Evolutionary conservation across 2,888 invertebrate species (phyloP), one percentile per base, ranked within the genome.

Genomic region (Cantharis flavilabris): DNA sequence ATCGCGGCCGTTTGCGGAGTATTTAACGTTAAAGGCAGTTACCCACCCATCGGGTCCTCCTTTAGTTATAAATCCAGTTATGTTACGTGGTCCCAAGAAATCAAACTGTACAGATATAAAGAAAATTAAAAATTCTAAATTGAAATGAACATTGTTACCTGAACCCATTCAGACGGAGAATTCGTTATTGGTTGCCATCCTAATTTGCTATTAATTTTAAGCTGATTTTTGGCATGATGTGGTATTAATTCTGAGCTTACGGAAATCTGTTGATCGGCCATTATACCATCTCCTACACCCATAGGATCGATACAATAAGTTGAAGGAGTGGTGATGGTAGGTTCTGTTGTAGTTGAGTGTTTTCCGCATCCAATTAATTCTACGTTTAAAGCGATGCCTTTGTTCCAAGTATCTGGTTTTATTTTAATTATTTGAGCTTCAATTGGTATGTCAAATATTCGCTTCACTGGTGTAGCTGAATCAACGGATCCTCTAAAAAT

Each of bases 21-120:
- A 96, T 83, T 92, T 88, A 0, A 97, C 89, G 83, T 91, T 92
- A 88, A 93, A 97, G 0, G 93, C 90, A 1, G 92, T 92, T 1
- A 96, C 95, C 94, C 95, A 96, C 16, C 93, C 93, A 65, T 90
- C 89, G 0, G 91, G 88, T 0, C 94, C 93, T 13, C 94, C 94
- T 86, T 94, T 93, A 0, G 94, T 95, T 71, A 91, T 91, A 67
- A 97, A 87, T 28, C 96, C 97, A 0, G 96, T 96, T 62, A 97
- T 87, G 84, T 94, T 94, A 69, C 95, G 92, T 0, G 93, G 92
- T 18, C 92, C 93, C 70, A 93, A 88, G 87, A 97, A 96, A 88
- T 97, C 94, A 86, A 96, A 93, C 92, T 93, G 87, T 10, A 87
- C 84, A 49, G 30, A 67, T 28, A 14, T 16, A 10, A 1, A 30